Evolutionary conservation across 2,113 vertebrate species (phyloP).

Genomic region (Eulacestoma nigropectus): DNA sequence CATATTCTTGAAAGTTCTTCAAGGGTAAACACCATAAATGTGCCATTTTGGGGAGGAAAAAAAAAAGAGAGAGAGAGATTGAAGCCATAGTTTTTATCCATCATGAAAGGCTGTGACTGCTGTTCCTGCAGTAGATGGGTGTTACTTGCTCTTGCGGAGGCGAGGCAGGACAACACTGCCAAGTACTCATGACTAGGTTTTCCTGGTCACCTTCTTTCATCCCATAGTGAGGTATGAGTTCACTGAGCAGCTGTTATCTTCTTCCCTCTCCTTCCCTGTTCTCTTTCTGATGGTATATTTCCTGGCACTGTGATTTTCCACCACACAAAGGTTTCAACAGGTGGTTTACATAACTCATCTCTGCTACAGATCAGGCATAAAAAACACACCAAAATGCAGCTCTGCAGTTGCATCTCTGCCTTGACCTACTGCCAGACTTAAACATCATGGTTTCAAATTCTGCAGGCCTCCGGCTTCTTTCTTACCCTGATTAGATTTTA

Average conservation of each 20-base stretch:
- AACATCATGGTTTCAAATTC: neutral
- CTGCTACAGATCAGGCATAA: neutral
- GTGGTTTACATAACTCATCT: neutral
- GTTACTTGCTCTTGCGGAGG: neutral
- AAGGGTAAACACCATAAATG: neutral
- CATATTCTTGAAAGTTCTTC: neutral
- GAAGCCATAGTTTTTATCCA: neutral
- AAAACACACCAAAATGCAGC: neutral
- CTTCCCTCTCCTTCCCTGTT: neutral
- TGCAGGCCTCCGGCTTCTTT: neutral
- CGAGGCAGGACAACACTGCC: neutral
- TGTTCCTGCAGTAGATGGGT: accelerated
- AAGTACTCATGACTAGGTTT: neutral
- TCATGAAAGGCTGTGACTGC: neutral
- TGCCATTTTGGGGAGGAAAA: neutral
- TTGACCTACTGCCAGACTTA: neutral
- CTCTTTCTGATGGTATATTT: neutral
- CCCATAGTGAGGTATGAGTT: neutral
- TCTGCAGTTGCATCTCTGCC: neutral
- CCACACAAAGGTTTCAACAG: neutral
- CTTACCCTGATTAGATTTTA: neutral
- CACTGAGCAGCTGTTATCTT: neutral
- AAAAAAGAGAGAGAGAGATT: neutral
- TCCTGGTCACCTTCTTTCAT: neutral
- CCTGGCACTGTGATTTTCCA: neutral